Evolutionary conservation across 2,113 vertebrate species (phyloP), one percentile per base, ranked within the genome.

Genomic region (Ia io): DNA sequence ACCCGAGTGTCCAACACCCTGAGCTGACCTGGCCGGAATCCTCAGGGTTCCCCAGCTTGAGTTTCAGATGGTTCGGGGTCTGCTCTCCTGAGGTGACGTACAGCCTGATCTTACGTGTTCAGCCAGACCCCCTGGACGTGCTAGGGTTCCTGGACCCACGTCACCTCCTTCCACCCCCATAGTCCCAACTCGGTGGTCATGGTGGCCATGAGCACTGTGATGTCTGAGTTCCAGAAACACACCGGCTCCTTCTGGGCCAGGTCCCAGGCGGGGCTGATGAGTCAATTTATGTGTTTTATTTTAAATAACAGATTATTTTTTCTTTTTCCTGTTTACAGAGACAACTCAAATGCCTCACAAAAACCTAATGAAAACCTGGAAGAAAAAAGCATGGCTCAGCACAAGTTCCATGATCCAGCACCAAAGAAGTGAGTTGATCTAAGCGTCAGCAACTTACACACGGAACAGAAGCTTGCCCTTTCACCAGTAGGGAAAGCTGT

Each of bases 1-100:
- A 28, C n/a, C 59, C 5, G 9, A 18, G 10, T 28, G 25, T 16
- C 28, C 8, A 0, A 1, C 0, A 1, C 10, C 40, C 37, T 61
- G 23, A 30, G 4, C 44, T 14, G 28, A 25, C 35, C 13, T 32
- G 30, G 13, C 63, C 6, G 4, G 30, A n/a, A 30, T 32, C 30
- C 30, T 32, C 2, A 2, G 30, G 30, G 30, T n/a, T 65, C 16
- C 63, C 63, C 13, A 65, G 2, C 30, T 65, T 32, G 28, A 65
- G 30, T 65, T 32, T 65, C 30, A 65, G 30, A 7, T 65, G 13
- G 30, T 16, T 32, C 30, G 2, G 63, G 13, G 63, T 65, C 28
- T 65, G 17, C 28, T 32, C 63, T 65, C 63, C 63, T 65, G 13
- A 32, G 30, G 30, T 65, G 28, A 65, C 11, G 0, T 14, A 32